Evolutionary conservation across 2,113 vertebrate genomes (phyloP).

Genomic region (Sakesphorus luctuosus): DNA sequence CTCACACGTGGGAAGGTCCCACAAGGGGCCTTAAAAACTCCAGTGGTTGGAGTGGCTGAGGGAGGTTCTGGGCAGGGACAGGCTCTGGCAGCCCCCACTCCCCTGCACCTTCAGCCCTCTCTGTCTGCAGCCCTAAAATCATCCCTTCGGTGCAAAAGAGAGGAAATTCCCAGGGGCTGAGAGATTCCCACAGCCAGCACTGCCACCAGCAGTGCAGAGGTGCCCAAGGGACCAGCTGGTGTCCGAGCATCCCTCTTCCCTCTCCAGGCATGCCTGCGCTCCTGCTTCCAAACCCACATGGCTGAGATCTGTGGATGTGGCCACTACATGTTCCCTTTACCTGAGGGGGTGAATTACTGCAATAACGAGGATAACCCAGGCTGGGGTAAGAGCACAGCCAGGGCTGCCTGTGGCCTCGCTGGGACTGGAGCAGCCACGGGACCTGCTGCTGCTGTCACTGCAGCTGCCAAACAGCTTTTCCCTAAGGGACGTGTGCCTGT

Average conservation of each 20-base stretch:
- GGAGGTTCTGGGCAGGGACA: not conserved
- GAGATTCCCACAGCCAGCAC: fast-evolving
- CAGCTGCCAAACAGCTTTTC: not conserved
- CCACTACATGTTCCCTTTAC: constrained; percentile 78
- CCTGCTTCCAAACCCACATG: constrained; percentile 81
- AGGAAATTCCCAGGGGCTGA: fast-evolving
- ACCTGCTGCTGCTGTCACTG: not conserved
- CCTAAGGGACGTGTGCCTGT: fast-evolving
- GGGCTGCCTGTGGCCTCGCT: fast-evolving
- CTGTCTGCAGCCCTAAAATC: not conserved
- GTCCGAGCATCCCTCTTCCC: not conserved
- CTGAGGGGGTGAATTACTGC: constrained; percentile 70
- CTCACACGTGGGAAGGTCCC: fast-evolving
- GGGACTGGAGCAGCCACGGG: fast-evolving
- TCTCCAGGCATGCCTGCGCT: constrained; percentile 80
- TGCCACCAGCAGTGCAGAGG: not conserved
- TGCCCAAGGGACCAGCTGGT: fast-evolving
- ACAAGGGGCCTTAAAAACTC: fast-evolving
- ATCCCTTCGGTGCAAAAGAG: fast-evolving
- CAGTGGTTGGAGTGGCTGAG: not conserved
- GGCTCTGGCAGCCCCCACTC: not conserved
- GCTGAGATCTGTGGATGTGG: constrained; percentile 71
- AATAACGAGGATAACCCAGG: constrained; percentile 73
- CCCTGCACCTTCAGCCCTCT: not conserved
- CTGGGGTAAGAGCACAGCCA: constrained; percentile 72